Base-by-base conservation (phyloP, 2,797 vertebrate species). In the Chelon auratus region DNA sequence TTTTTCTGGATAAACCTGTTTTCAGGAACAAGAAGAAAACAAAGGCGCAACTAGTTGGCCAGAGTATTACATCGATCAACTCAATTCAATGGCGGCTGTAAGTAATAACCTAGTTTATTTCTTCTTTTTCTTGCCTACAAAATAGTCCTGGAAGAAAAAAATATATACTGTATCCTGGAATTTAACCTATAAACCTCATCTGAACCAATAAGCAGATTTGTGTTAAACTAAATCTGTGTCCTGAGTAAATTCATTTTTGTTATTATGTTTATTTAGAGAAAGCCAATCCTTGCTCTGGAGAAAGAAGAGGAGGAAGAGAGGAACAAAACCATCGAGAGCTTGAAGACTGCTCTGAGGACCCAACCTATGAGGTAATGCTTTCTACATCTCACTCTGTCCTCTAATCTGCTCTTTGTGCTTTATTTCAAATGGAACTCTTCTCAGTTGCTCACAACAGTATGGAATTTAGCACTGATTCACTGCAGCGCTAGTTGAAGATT, bases 41-140 rank as follows among this genome's bases (percentile, higher is more conserved):
- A 99, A 99, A 94, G 95, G 97, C 87, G 98, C 98, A 47, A 99
- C 98, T 72, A 99, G 97, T 88, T 99, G 98, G 98, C 98, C 98
- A 0, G 98, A 99, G 82, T 99, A 95, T 92, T 99, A 99, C 91
- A 99, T 99, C 0, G 98, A 99, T 92, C 97, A 99, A 91, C 95
- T 99, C 75, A 99, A 97, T 87, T 98, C 95, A 59, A 98, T 99
- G 98, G 98, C 98, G 93, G 97, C 97, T 93, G 98, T 99, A 92
- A 96, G 98, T 98, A 91, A 85, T 71, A 70, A 52, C 18, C 59
- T 33, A 60, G 45, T 9, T 20, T 3, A 42, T 75, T 55, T 72
- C 18, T 33, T 70, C 9, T 36, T 60, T 6, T 51, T 61, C 30
- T 4, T 55, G 2, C 14, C 52, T 45, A 33, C 0, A 20, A 68